phyloP scores from a whole-genome alignment of 2,888 invertebrate genomes.

The Tridacna crocea region DNA sequence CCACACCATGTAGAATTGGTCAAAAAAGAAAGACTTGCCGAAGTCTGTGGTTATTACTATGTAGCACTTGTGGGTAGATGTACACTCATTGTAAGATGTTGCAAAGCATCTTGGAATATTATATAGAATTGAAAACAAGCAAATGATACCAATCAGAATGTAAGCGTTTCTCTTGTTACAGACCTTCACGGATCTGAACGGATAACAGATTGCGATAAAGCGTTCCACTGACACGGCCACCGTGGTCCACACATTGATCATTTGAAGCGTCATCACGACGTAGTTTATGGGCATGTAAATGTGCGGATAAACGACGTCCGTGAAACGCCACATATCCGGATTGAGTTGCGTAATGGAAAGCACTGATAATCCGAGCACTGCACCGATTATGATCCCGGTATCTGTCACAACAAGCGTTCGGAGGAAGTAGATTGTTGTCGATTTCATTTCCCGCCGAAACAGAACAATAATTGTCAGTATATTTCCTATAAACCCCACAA shows the following conservation, averaged over 20 bases:
- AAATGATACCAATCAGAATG: conserved; percentile 69
- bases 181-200: conserved; percentile 75
- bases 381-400: conserved; percentile 71
- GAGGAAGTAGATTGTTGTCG: conserved; percentile 77
- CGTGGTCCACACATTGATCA: conserved; percentile 81
- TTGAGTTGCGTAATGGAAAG: conserved; percentile 67
- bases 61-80: conserved; percentile 48
- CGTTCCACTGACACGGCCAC: conserved; percentile 81
- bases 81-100: conserved; percentile 48
- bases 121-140: conserved; percentile 71
- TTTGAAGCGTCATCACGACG: conserved; percentile 79
- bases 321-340: conserved; percentile 68
- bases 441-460: conserved; percentile 79
- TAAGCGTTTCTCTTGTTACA: conserved; percentile 75
- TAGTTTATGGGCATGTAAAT: conserved; percentile 77
- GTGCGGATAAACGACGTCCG: conserved; percentile 75
- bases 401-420: conserved; percentile 77
- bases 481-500: conserved; percentile 79
- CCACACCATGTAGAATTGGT: conserved; percentile 70
- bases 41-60: conserved; percentile 68
- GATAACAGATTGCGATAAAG: conserved; percentile 81
- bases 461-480: conserved; percentile 79
- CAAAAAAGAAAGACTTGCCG: conserved; percentile 68
- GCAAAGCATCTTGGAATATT: conserved; percentile 79
- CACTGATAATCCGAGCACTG: conserved; percentile 64